These are phyloP conservation scores for Epistrophella euchroma DNA, from an alignment of 2,888 invertebrate genomes.

Conservation along the genomic window DNA sequence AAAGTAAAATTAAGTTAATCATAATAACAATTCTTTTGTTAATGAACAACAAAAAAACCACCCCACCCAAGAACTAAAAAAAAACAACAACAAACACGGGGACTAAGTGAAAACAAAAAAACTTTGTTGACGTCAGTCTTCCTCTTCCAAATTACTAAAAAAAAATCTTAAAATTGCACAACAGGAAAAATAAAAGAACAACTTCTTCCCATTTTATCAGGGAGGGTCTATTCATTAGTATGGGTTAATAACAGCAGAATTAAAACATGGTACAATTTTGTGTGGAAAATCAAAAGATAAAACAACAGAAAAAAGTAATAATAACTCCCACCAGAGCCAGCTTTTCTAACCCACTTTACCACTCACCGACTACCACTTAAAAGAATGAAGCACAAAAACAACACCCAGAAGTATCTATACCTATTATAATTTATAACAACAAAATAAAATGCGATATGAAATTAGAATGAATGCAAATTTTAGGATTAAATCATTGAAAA, in stretches of 20 bases:
- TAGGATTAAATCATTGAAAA: not conserved
- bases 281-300: not conserved
- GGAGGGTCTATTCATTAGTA: not conserved
- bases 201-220: not conserved
- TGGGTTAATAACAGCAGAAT: not conserved
- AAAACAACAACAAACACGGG: conserved; percentile 43
- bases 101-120: not conserved
- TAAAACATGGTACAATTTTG: not conserved
- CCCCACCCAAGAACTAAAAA: conserved; percentile 21
- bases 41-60: conserved; percentile 10
- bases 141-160: conserved; percentile 50
- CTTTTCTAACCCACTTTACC: conserved; percentile 34
- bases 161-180: conserved; percentile 50
- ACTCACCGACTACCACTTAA: not conserved
- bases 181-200: conserved; percentile 36
- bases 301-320: not conserved
- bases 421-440: not conserved
- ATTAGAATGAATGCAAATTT: conserved; percentile 28
- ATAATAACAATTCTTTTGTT: conserved; percentile 22
- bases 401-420: not conserved
- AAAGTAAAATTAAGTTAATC: conserved; percentile 10
- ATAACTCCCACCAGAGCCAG: conserved; percentile 8
- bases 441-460: conserved; percentile 2
- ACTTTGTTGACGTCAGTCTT: conserved; percentile 61
- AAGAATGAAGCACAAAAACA: conserved; percentile 4